Conservation (phyloP, 2,797 vertebrate species). For the Pampus argenteus region DNA sequence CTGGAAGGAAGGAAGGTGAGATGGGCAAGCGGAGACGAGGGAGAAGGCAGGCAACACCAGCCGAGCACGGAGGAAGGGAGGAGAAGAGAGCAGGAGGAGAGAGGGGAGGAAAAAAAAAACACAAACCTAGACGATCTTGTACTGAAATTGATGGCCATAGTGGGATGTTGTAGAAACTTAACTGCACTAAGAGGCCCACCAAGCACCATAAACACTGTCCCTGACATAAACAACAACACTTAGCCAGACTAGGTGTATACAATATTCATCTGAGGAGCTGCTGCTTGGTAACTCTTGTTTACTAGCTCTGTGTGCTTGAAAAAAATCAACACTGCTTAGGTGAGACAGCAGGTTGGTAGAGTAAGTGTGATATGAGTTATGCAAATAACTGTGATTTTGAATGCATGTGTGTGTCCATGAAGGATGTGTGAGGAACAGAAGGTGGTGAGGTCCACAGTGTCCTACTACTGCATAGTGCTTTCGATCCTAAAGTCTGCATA, state of each 20-base stretch:
- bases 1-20: conserved; percentile 87
- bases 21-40: conserved; percentile 75
- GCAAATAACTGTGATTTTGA: conserved; percentile 52
- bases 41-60: conserved; percentile 82
- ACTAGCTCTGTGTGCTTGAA: conserved; percentile 70
- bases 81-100: conserved; percentile 41
- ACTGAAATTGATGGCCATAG: conserved; percentile 84
- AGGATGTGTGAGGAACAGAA: conserved; percentile 56
- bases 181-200: conserved; percentile 87
- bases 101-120: conserved; percentile 39
- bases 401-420: conserved; percentile 42
- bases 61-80: conserved; percentile 81
- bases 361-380: conserved; percentile 56
- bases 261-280: conserved; percentile 86
- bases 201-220: conserved; percentile 85
- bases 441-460: conserved; percentile 60
- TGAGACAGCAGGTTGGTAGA: conserved; percentile 54
- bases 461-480: conserved; percentile 55
- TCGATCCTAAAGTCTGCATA: conserved; percentile 71
- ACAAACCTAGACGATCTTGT: conserved; percentile 74
- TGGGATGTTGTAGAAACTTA: conserved; percentile 85
- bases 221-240: conserved; percentile 89
- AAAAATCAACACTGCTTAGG: conserved; percentile 72
- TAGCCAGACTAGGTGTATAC: conserved; percentile 84
- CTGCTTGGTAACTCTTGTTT: conserved; percentile 84